These are phyloP conservation scores for Rapana venosa DNA, from an alignment of 2,888 invertebrate genomes.

Conservation along the genomic window DNA sequence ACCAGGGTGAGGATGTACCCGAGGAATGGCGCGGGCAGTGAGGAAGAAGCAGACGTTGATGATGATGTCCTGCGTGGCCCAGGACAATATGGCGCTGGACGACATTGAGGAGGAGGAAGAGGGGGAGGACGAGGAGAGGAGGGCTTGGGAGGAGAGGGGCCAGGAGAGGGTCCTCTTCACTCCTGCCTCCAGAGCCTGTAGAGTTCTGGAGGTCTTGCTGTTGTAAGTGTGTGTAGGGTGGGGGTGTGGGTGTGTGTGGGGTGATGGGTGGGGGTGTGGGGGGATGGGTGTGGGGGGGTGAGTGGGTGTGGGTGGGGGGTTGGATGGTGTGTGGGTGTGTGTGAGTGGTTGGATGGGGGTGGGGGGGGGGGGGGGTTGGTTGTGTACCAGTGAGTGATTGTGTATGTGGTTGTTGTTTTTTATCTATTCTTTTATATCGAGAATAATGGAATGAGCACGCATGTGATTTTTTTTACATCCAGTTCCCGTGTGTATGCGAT, in stretches of 20 bases:
- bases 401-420: too few relatives aligned
- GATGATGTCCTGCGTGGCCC: conserved; percentile 34
- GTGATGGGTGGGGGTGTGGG: not conserved
- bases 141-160: not conserved
- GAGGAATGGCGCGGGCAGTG: not conserved
- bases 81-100: conserved; percentile 6
- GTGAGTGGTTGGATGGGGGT: not conserved
- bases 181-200: conserved; percentile 13
- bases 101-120: conserved; percentile 28
- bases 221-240: conserved; percentile 25
- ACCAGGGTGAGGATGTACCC: not conserved
- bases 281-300: not conserved
- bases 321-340: not conserved
- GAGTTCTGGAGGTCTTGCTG: conserved; percentile 28
- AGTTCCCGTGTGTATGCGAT: too few relatives aligned
- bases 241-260: not conserved
- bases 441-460: too few relatives aligned
- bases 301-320: not conserved
- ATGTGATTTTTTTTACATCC: too few relatives aligned
- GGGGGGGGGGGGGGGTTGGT: not conserved
- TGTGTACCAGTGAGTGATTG: not conserved
- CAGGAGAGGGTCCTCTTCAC: not conserved
- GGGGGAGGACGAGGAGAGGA: conserved; percentile 9
- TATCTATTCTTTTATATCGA: too few relatives aligned
- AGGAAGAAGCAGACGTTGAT: not conserved